Conservation (phyloP, 1,140 invertebrate species). For the Procambarus clarkii region DNA sequence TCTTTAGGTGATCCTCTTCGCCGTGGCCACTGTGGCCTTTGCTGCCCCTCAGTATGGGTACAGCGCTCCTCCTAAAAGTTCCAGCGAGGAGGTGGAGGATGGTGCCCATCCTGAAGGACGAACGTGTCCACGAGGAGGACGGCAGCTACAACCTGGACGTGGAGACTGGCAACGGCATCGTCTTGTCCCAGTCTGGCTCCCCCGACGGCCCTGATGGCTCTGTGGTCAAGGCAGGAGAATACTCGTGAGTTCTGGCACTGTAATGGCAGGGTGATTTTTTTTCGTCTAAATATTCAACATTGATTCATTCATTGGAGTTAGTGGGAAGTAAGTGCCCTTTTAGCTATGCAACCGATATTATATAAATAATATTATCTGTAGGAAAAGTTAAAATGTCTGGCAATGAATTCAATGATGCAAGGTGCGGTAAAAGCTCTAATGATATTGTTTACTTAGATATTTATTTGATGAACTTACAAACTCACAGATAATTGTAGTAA, state of each 20-base stretch:
- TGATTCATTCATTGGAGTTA: background rate
- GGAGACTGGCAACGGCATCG: slow-evolving; percentile 62
- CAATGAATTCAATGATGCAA: too few relatives aligned
- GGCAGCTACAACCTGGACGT: slow-evolving; percentile 61
- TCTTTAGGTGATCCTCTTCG: background rate
- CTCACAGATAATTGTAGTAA: too few relatives aligned
- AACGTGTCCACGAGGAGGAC: too few relatives aligned
- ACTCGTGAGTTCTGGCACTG: background rate
- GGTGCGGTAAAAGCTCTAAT: too few relatives aligned
- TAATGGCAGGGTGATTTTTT: background rate
- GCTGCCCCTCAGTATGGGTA: background rate
- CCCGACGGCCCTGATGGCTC: slow-evolving; percentile 9
- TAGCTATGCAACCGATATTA: too few relatives aligned
- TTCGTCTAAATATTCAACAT: background rate
- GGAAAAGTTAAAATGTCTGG: too few relatives aligned
- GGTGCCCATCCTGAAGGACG: background rate
- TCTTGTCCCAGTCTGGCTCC: slow-evolving; percentile 52
- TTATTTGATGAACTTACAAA: too few relatives aligned
- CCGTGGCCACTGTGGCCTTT: background rate
- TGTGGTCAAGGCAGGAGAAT: too few relatives aligned
- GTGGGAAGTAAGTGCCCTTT: too few relatives aligned
- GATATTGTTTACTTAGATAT: too few relatives aligned
- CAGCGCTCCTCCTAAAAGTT: background rate
- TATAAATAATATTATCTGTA: too few relatives aligned
- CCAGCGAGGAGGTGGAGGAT: background rate